Evolutionary conservation across 2,797 vertebrate genomes (phyloP).

Genomic region (Poeciliopsis presidionis): DNA sequence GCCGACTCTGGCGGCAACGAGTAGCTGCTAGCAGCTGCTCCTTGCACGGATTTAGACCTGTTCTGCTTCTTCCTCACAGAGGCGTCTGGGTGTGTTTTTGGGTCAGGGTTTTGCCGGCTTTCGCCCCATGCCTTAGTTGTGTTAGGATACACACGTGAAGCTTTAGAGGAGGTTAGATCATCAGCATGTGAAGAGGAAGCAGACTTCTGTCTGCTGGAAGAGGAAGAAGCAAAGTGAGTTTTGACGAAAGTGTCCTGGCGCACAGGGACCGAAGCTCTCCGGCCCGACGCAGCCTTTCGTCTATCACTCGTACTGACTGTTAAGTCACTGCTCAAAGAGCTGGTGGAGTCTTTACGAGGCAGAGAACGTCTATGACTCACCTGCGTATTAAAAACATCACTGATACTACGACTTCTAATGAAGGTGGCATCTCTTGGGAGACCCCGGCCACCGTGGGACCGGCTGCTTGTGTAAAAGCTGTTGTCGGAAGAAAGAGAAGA

Average conservation of each 20-base stretch:
- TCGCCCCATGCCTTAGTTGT: constrained; percentile 52
- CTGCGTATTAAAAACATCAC: constrained; percentile 50
- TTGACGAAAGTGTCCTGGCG: constrained; percentile 79
- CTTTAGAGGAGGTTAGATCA: constrained; percentile 62
- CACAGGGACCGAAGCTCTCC: constrained; percentile 60
- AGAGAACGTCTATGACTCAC: constrained; percentile 15
- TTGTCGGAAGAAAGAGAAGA: constrained; percentile 53
- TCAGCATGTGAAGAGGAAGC: constrained; percentile 53
- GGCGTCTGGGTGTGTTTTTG: constrained; percentile 47
- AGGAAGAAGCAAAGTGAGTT: constrained; percentile 43
- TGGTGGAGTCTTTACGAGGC: constrained; percentile 42
- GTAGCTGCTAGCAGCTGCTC: constrained; percentile 29
- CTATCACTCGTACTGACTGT: constrained; percentile 33
- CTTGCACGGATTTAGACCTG: constrained; percentile 59
- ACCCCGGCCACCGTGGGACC: constrained; percentile 23
- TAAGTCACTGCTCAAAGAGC: constrained; percentile 53
- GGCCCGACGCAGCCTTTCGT: constrained; percentile 33
- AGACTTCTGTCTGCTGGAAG: constrained; percentile 43
- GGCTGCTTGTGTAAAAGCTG: constrained; percentile 33
- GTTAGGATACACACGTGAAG: constrained; percentile 47
- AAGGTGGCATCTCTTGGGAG: constrained; percentile 78
- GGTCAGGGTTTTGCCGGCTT: constrained; percentile 43
- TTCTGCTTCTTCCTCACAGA: constrained; percentile 70
- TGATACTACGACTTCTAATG: constrained; percentile 75
- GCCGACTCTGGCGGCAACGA: constrained; percentile 21